Conservation (phyloP, 2,113 vertebrate species). For the Formicarius rufipectus region DNA sequence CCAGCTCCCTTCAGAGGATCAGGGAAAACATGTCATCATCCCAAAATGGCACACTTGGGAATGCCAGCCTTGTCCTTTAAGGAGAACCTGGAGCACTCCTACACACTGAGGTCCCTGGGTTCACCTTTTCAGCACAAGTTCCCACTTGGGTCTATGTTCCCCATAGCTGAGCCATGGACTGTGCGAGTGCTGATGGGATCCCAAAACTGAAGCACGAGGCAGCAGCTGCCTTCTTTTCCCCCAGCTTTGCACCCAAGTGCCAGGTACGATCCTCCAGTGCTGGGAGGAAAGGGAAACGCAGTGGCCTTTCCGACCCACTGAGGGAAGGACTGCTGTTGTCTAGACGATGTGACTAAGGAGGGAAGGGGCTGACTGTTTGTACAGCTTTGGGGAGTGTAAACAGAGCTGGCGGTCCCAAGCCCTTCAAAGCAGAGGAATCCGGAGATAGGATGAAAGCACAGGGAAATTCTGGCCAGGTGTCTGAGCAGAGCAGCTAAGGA, state of each 20-base stretch:
- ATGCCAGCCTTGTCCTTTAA: neutral
- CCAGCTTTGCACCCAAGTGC: rapidly evolving
- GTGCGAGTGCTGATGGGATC: rapidly evolving
- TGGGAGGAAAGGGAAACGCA: slow-evolving; percentile 34
- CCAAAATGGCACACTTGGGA: neutral
- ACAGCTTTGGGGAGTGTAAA: slow-evolving; percentile 52
- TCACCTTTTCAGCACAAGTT: neutral
- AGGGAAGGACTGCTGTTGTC: slow-evolving; percentile 20
- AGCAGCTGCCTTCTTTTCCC: neutral
- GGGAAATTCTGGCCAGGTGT: neutral
- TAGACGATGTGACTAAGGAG: slow-evolving; percentile 52
- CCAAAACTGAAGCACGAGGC: rapidly evolving
- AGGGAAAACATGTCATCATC: neutral
- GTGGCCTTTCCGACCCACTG: neutral
- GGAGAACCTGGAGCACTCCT: neutral
- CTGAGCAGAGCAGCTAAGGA: neutral
- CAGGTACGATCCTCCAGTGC: neutral
- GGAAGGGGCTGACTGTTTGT: slow-evolving; percentile 36
- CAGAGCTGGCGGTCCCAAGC: neutral
- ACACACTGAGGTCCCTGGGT: rapidly evolving
- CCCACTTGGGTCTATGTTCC: rapidly evolving
- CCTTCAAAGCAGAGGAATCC: slow-evolving; percentile 38
- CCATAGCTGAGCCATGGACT: neutral
- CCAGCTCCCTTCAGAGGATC: neutral
- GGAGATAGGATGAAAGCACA: neutral